Percentiles rank a stretch among this genome's conserved stretches.
Evolutionary conservation across 2,113 vertebrate species (phyloP).

Genomic region (Lophotis ruficrista): DNA sequence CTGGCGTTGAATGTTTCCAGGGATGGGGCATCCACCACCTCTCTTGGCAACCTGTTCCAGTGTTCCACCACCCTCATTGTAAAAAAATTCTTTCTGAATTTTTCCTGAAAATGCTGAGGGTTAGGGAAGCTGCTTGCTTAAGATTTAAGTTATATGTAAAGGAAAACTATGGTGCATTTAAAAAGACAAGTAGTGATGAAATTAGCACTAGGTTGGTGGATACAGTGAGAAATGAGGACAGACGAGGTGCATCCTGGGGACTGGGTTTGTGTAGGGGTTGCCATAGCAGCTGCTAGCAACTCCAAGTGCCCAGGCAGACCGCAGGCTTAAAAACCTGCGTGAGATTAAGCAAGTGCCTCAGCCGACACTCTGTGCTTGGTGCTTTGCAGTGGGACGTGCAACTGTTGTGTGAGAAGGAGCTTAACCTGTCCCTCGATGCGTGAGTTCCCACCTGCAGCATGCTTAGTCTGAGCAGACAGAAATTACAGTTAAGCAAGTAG

Average conservation of each 20-base stretch:
- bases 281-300: conserved; percentile 11
- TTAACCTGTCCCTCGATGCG: fast-evolving
- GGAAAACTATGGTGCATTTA: background rate
- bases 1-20: no score
- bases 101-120: background rate
- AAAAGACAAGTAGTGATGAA: background rate
- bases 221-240: background rate
- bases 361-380: fast-evolving
- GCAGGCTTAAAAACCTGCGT: fast-evolving
- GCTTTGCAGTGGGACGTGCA: background rate
- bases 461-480: background rate
- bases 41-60: no score
- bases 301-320: background rate
- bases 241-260: background rate
- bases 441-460: background rate
- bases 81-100: no score
- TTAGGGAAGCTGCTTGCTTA: background rate
- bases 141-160: background rate
- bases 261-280: conserved; percentile 49
- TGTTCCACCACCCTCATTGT: no score
- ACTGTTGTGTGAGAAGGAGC: background rate
- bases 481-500: background rate
- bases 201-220: background rate
- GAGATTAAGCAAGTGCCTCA: background rate
- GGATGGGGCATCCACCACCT: no score